Evolutionary conservation across 1,140 invertebrate genomes (phyloP), one percentile per base, ranked within the genome.

Genomic region (Achatina immaculata): DNA sequence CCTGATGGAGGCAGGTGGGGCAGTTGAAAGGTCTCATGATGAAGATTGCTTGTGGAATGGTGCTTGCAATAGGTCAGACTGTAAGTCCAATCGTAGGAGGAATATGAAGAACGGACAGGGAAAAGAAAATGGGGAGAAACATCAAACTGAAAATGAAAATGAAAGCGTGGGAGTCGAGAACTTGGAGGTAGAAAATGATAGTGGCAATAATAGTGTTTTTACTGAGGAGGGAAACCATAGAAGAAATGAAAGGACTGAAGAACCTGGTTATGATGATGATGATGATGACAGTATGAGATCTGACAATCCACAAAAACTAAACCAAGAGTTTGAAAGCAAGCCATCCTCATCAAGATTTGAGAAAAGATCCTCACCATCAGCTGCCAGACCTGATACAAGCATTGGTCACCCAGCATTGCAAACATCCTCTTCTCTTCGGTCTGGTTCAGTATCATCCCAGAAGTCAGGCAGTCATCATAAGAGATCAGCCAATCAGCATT

Each of bases 11-110:
- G 62, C 78, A 21, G 55, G 78, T 72, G 65, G 43, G 34, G 40
- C 78, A 42, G 48, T 80, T 2, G 78, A 80, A 36, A 38, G 68
- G 9, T 51, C 78, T 31, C 68, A 80, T 55, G 68, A 80, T 38
- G 42, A 68, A 34, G 76, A 71, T 19, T 80, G 78, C 40, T 72
- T 80, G 31, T 80, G 78, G 78, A 68, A 68, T 38, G 78, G 78
- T 2, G 78, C 78, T 34, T 80, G 78, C 68, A 80, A 80, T 72
- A 42, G 78, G 34, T 80, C 78, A 58, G 78, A 80, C 36, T 80
- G 66, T 16, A 80, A 48, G 55, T 36, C 78, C 9, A 80, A 80
- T 36, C 65, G 78, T 1, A 48, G 78, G 7, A 34, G 78, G 36
- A 80, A 80, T 58, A 80, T 71, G 65, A 80, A 80, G 72, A 80